Base-by-base conservation (phyloP, 1,140 invertebrate species). In the Cyphomyrmex costatus region DNA sequence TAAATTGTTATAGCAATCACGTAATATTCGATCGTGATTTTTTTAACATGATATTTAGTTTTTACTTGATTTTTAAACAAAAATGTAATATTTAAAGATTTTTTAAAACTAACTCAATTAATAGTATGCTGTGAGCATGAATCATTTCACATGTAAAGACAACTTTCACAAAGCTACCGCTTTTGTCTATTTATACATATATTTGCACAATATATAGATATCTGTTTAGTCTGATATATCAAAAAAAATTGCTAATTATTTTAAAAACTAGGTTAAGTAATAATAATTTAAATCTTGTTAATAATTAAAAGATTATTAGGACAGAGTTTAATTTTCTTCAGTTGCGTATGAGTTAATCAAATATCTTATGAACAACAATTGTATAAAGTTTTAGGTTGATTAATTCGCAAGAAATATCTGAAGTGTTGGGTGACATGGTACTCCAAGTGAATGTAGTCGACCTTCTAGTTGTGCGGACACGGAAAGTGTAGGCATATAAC, bases 361-460 rank as follows among this genome's bases (percentile, higher is more conserved):
- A 27, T n/a, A 42, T 24, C 24, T 19, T 51, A 36, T 8, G 8
- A 53, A 14, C 7, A 14, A n/a, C 14, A 42, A 78, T 33, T 3
- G 0, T 80, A 30, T 10, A 21, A 24, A 21, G 36, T 42, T 63
- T 46, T 30, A 46, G 5, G 56, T 24, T 80, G 4, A 12, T 68
- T 68, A 24, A 36, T 79, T 79, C 30, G 49, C 30, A 80, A 30
- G 53, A 73, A 83, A 83, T 33, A 49, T 83, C 33, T 58, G 12
- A 30, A 46, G 30, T 70, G 60, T 56, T 21, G 30, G 4, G 63
- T 53, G 36, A 82, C 33, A 42, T 21, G 49, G 16, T 14, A 21
- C 14, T 49, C 24, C 82, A 88, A 68, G 92, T 93, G 93, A 93
- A 93, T 93, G 93, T 93, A 93, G 93, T 93, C 88, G 92, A 89